Conservation (phyloP, 1,140 invertebrate species). For the Gonatopus flavifemur region DNA sequence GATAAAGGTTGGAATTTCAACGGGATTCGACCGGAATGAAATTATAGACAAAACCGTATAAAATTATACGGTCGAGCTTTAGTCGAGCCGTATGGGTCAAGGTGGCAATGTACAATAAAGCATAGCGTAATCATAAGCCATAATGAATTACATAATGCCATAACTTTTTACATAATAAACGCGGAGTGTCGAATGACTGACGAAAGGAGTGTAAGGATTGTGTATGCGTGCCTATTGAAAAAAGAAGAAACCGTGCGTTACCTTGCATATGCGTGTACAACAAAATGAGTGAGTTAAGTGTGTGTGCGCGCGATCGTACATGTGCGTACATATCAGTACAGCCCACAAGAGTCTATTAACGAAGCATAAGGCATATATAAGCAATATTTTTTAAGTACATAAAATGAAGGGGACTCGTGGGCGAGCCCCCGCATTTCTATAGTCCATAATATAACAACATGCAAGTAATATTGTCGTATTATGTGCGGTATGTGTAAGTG, state of each 20-base stretch:
- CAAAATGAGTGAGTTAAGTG: slow-evolving; percentile 5
- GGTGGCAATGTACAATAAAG: slow-evolving; percentile 48
- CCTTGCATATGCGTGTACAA: slow-evolving; percentile 8
- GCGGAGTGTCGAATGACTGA: slow-evolving; percentile 42
- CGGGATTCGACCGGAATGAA: too few relatives aligned
- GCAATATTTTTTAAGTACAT: slow-evolving; percentile 48
- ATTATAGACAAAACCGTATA: too few relatives aligned
- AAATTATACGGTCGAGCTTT: too few relatives aligned
- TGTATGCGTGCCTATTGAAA: slow-evolving; percentile 5
- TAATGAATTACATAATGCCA: slow-evolving; percentile 57
- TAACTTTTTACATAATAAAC: slow-evolving; percentile 49
- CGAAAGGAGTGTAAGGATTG: slow-evolving; percentile 15
- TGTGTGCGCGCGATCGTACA: slow-evolving; percentile 5
- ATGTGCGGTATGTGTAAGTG: slow-evolving; percentile 1
- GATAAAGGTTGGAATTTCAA: too few relatives aligned
- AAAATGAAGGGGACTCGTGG: slow-evolving; percentile 22
- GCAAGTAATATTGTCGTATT: neutral
- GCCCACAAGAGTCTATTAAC: slow-evolving; percentile 45
- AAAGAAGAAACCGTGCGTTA: slow-evolving; percentile 6
- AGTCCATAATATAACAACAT: slow-evolving; percentile 7
- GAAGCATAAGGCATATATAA: slow-evolving; percentile 30
- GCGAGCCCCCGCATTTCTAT: slow-evolving; percentile 22
- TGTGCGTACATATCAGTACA: slow-evolving; percentile 15
- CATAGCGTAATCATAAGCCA: slow-evolving; percentile 50
- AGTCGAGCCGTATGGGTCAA: slow-evolving; percentile 33